Conservation (phyloP, 2,113 vertebrate species). For the Xenopus laevis region DNA sequence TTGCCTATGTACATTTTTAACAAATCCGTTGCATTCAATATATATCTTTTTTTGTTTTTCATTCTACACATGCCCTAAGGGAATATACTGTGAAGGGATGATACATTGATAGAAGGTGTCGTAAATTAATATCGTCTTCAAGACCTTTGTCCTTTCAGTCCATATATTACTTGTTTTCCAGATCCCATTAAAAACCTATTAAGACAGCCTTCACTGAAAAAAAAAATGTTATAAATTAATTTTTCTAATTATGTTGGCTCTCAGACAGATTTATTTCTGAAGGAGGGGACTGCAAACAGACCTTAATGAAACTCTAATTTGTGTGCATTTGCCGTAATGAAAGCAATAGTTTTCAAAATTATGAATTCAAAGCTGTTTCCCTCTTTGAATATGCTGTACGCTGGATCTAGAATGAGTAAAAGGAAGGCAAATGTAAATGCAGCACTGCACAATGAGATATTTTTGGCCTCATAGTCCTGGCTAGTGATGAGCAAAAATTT, state of each 20-base stretch:
- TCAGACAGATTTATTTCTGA: not conserved
- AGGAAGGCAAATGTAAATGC: too few relatives aligned
- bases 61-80: too few relatives aligned
- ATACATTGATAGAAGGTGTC: not conserved
- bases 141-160: conserved; percentile 1
- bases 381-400: too few relatives aligned
- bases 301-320: not conserved
- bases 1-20: too few relatives aligned
- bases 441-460: too few relatives aligned
- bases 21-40: too few relatives aligned
- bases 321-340: not conserved
- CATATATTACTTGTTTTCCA: conserved; percentile 2
- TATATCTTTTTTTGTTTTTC: too few relatives aligned
- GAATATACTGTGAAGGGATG: too few relatives aligned
- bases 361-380: not conserved
- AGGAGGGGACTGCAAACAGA: conserved; percentile 1
- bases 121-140: not conserved
- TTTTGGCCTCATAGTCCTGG: too few relatives aligned
- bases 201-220: not conserved
- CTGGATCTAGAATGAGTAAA: too few relatives aligned
- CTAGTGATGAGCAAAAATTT: too few relatives aligned
- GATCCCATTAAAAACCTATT: not conserved
- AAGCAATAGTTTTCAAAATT: not conserved
- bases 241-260: conserved; percentile 5
- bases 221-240: not conserved